Evolutionary conservation across 2,888 invertebrate genomes (phyloP), one percentile per base, ranked within the genome.

Genomic region (Camptogramma bilineatum): DNA sequence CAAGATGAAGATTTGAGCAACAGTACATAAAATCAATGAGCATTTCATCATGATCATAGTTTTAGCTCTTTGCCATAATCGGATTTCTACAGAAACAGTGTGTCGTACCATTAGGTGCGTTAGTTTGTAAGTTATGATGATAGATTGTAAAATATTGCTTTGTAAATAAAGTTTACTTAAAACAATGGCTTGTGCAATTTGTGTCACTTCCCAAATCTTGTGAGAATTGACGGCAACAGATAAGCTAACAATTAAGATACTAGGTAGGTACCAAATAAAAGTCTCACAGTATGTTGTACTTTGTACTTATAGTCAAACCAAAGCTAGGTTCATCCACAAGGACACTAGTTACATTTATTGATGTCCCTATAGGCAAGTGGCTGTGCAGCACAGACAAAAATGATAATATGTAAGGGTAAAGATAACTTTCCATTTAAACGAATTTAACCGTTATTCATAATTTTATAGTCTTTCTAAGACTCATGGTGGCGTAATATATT

Each of bases 101-200:
- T 50, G 64, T 53, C 42, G 53, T 64, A 42, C 54, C 66, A 13
- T 59, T 39, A 55, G 58, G 54, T 85, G 82, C 46, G 84, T 82
- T 87, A 86, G 84, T 76, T 70, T 73, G 74, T 87, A 87, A 88
- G 87, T 85, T 88, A 85, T 81, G 82, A 84, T 70, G 74, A 81
- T 85, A 88, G 85, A 84, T 83, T 91, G 89, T 92, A 90, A 89
- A 90, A 89, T 91, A 91, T 83, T 85, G 82, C 87, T 88, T 84
- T 93, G 93, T 93, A 93, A 93, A 93, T 93, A 92, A 91, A 92
- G 83, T 85, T 87, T 87, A 85, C 78, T 79, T 85, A 78, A 85
- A 85, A 86, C 82, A 86, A 84, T 83, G 75, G 79, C 76, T 84
- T 83, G 81, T 80, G 83, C 69, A 83, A 85, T 83, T 79, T 75